These are phyloP conservation scores for Oreohelix idahoensis DNA, from an alignment of 1,140 invertebrate genomes.

Conservation along the genomic window DNA sequence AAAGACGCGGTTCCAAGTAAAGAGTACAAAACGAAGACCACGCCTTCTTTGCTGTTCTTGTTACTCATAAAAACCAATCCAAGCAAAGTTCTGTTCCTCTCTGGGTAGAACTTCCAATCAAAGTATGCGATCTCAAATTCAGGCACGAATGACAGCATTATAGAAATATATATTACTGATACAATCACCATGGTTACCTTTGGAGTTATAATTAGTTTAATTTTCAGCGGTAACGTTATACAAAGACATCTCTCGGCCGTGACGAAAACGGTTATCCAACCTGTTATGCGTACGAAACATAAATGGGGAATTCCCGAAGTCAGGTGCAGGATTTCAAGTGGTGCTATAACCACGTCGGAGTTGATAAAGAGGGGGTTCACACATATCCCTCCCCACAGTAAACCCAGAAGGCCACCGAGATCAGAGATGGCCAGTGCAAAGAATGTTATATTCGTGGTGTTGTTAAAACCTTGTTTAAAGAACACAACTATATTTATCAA, in stretches of 20 bases:
- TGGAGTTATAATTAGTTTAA: background rate
- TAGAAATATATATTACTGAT: background rate
- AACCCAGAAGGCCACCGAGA: too few species aligned
- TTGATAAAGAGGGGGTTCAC: background rate
- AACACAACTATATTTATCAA: too few species aligned
- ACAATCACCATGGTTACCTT: background rate
- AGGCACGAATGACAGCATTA: background rate
- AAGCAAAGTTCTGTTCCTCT: slow-evolving; percentile 2
- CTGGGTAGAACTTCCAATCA: background rate
- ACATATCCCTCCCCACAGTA: too few species aligned
- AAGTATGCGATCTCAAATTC: background rate
- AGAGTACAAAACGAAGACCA: background rate
- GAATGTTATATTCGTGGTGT: too few species aligned
- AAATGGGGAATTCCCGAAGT: slow-evolving; percentile 12
- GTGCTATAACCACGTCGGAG: background rate
- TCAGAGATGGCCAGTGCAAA: too few species aligned
- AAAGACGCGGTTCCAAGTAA: background rate
- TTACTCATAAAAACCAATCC: background rate
- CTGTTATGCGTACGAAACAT: background rate
- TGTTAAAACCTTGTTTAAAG: too few species aligned
- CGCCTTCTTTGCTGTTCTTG: background rate
- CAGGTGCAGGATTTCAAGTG: background rate
- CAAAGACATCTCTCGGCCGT: too few species aligned
- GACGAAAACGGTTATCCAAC: slow-evolving; percentile 19
- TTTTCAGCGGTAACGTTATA: slow-evolving; percentile 22